phyloP scores from a whole-genome alignment of 2,888 invertebrate species.

The Rhagium mordax region DNA sequence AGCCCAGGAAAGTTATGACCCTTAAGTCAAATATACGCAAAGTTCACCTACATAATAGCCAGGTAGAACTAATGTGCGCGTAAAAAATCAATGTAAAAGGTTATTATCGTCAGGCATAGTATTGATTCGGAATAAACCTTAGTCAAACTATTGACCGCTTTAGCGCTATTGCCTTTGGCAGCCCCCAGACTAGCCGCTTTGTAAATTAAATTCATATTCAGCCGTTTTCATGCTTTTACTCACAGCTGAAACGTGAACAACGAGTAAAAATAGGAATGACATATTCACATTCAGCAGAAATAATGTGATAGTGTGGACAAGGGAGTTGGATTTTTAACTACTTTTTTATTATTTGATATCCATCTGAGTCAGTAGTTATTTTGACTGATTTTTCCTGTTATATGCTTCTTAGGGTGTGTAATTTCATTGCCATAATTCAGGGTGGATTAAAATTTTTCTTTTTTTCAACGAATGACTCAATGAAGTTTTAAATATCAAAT shows the following conservation, averaged over 20 bases:
- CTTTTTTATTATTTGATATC: too few species aligned
- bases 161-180: constrained; percentile 31
- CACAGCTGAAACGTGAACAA: background rate
- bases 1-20: constrained; percentile 42
- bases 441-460: too few species aligned
- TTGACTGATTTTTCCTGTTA: too few species aligned
- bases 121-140: constrained; percentile 55
- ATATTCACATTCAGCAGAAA: background rate
- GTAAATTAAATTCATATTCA: background rate
- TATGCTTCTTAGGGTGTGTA: too few species aligned
- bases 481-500: too few species aligned
- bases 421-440: too few species aligned
- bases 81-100: constrained; percentile 66
- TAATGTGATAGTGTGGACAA: background rate
- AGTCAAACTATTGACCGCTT: constrained; percentile 45
- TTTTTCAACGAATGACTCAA: too few species aligned
- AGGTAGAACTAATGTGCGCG: constrained; percentile 42
- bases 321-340: too few species aligned
- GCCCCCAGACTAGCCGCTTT: constrained; percentile 2
- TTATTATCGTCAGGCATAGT: constrained; percentile 62
- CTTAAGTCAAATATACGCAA: constrained; percentile 44
- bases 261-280: background rate
- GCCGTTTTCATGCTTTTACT: background rate
- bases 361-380: too few species aligned
- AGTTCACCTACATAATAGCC: constrained; percentile 42